These are phyloP conservation scores for Drosophila ochracea DNA, from an alignment of 2,888 invertebrate species.

Conservation along the genomic window DNA sequence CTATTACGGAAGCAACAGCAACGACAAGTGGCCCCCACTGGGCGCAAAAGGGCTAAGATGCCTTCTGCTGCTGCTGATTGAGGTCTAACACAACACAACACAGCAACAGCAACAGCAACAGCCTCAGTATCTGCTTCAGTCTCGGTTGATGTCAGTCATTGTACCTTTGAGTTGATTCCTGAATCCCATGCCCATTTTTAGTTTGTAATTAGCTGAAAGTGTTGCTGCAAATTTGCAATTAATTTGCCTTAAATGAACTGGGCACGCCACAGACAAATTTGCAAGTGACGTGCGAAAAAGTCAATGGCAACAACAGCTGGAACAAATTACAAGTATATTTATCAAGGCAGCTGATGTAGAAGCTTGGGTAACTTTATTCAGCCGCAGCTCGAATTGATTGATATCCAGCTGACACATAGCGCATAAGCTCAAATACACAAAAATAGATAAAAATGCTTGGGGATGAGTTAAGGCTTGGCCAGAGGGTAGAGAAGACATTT, in stretches of 20 bases:
- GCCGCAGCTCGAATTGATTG: conserved; percentile 60
- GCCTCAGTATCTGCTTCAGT: conserved; percentile 15
- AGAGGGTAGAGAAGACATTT: conserved; percentile 2
- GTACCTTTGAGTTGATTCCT: conserved; percentile 51
- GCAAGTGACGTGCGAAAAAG: conserved; percentile 60
- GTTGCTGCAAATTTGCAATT: conserved; percentile 68
- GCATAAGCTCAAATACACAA: conserved; percentile 33
- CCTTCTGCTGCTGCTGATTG: conserved; percentile 43
- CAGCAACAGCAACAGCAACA: background rate
- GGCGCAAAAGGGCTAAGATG: conserved; percentile 30
- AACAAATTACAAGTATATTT: conserved; percentile 7
- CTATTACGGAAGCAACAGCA: conserved; percentile 79
- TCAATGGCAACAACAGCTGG: conserved; percentile 23
- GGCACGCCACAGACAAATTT: conserved; percentile 48
- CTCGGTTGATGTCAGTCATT: conserved; percentile 51
- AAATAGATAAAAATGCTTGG: conserved; percentile 27
- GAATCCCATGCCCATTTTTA: conserved; percentile 18
- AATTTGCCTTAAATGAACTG: conserved; percentile 76
- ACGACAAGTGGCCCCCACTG: conserved; percentile 73
- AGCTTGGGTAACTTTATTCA: conserved; percentile 11
- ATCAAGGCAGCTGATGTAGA: conserved; percentile 1
- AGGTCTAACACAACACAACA: conserved; percentile 16
- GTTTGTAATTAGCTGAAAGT: conserved; percentile 63
- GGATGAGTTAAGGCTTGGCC: conserved; percentile 33
- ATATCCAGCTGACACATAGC: conserved; percentile 50